Evolutionary conservation across 2,797 vertebrate species (phyloP).

Genomic region (Poliocrania exsul): DNA sequence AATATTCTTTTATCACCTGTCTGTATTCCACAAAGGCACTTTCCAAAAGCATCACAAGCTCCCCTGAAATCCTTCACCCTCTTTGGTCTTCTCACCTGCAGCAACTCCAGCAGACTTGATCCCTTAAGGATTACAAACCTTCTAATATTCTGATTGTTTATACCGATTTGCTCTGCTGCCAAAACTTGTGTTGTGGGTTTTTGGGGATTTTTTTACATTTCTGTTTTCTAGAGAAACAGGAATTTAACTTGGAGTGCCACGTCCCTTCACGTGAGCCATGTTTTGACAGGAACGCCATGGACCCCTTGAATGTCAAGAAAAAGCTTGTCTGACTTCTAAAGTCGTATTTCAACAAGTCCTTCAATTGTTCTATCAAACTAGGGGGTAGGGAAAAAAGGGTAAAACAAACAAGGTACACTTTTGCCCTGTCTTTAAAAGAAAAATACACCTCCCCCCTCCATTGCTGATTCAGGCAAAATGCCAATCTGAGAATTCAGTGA

Average conservation of each 20-base stretch:
- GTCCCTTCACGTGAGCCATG: background rate
- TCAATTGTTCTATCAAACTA: background rate
- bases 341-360: background rate
- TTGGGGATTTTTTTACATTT: accelerated
- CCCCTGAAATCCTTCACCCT: background rate
- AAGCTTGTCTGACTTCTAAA: background rate
- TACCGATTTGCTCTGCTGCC: background rate
- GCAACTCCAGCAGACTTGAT: background rate
- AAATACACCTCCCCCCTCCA: background rate
- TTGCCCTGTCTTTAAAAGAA: background rate
- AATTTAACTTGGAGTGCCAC: background rate
- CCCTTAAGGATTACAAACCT: background rate
- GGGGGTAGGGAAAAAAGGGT: background rate
- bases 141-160: background rate
- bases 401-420: background rate
- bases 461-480: background rate
- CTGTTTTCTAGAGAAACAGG: constrained; percentile 9
- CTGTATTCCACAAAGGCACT: background rate
- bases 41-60: background rate
- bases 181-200: background rate
- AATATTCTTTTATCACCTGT: background rate
- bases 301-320: background rate
- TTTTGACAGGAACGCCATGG: background rate
- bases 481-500: background rate
- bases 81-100: background rate